A percentile compares a stretch with the other conserved stretches of the same genome.
Evolutionary conservation across 2,797 vertebrate species (phyloP).

Genomic region (Melanotaenia nigrans): DNA sequence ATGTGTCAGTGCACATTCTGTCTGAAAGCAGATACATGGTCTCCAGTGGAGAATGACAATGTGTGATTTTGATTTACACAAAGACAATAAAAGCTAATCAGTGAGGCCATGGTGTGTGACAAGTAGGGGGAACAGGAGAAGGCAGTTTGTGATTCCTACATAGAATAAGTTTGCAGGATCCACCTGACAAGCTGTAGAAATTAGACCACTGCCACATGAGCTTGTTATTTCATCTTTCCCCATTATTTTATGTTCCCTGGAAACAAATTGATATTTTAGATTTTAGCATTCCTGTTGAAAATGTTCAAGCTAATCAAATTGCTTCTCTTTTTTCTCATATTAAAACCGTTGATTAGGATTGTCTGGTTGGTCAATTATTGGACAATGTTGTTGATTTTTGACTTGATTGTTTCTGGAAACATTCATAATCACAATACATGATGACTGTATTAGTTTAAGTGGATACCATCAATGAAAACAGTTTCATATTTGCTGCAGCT

Average conservation of each 20-base stretch:
- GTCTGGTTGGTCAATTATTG: background rate
- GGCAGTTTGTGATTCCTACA: slow-evolving; percentile 14
- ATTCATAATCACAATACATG: background rate
- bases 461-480: background rate
- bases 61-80: slow-evolving; percentile 50
- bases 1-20: slow-evolving; percentile 56
- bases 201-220: slow-evolving; percentile 9
- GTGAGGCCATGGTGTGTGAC: slow-evolving; percentile 53
- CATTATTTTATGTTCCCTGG: slow-evolving; percentile 18
- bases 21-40: slow-evolving; percentile 49
- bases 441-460: background rate
- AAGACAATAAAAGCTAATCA: slow-evolving; percentile 64
- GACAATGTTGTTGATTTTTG: slow-evolving; percentile 6
- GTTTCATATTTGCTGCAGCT: background rate
- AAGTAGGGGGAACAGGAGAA: slow-evolving; percentile 42
- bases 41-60: slow-evolving; percentile 56
- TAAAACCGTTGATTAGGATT: slow-evolving; percentile 9
- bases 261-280: slow-evolving; percentile 12
- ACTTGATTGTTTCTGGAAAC: background rate
- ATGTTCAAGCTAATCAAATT: slow-evolving; percentile 10
- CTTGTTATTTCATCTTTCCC: background rate
- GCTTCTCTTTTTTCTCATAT: background rate
- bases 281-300: slow-evolving; percentile 9
- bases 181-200: slow-evolving; percentile 28
- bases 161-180: slow-evolving; percentile 14